Conservation (phyloP, 1,140 invertebrate genomes). For the Polyergus mexicanus region DNA sequence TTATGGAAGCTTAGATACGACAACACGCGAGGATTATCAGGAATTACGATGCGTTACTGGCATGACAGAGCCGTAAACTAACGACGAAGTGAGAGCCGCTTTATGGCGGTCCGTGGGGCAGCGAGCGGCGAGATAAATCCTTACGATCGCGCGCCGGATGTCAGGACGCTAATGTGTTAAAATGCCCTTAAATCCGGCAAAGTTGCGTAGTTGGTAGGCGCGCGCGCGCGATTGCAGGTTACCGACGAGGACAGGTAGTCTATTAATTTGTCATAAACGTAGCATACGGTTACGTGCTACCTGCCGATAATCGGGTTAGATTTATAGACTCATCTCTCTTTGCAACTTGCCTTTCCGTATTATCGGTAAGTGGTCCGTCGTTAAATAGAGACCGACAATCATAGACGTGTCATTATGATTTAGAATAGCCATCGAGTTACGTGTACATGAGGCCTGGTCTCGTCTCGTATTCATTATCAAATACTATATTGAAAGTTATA, state of each 20-base stretch:
- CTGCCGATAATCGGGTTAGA: slow-evolving; percentile 50
- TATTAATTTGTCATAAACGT: slow-evolving; percentile 73
- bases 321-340: slow-evolving; percentile 56
- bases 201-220: not conserved
- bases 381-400: slow-evolving; percentile 33
- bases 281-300: slow-evolving; percentile 23
- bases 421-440: not conserved
- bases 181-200: slow-evolving; percentile 57
- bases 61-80: slow-evolving; percentile 64
- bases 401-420: slow-evolving; percentile 28
- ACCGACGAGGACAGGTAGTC: slow-evolving; percentile 38
- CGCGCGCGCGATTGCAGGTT: slow-evolving; percentile 36
- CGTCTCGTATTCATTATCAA: not conserved
- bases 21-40: slow-evolving; percentile 65
- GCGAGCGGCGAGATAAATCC: slow-evolving; percentile 67
- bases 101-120: slow-evolving; percentile 60
- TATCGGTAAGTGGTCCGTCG: slow-evolving; percentile 51
- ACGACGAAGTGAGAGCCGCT: slow-evolving; percentile 33
- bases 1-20: slow-evolving; percentile 48
- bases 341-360: slow-evolving; percentile 40
- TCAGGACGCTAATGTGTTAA: slow-evolving; percentile 62
- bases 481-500: not conserved
- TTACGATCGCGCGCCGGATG: slow-evolving; percentile 50
- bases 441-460: not conserved
- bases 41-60: slow-evolving; percentile 58